Evolutionary conservation across 2,113 vertebrate species (phyloP), one percentile per base, ranked within the genome.

Genomic region (Symphodus melops): DNA sequence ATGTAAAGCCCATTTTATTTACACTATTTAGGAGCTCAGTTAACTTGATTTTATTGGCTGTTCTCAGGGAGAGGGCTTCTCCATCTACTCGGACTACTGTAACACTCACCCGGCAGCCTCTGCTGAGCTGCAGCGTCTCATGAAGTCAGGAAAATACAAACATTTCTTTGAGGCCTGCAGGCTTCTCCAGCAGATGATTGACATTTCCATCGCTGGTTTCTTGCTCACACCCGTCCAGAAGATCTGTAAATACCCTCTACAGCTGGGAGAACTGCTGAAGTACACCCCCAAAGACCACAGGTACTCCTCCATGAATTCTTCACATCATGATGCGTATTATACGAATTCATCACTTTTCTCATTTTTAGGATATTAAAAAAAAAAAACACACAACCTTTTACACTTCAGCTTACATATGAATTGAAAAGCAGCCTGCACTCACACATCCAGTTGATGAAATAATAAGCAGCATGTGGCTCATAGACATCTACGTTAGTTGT

Each of bases 151-250:
- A 56, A 95, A 95, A 73, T 99, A 98, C 66, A 95, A 97, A 9
- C 98, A 99, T 87, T 99, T 99, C 93, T 98, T 99, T 0, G 98
- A 99, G 86, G 96, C 97, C 61, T 99, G 98, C 80, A 97, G 98
- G 70, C 94, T 99, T 74, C 96, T 98, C 36, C 98, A 99, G 91
- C 96, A 98, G 92, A 99, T 99, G 98, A 99, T 99, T 10, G 95
- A 99, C 92, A 99, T 99, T 68, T 97, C 97, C 49, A 95, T 99
- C 1, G 95, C 97, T 0, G 97, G 98, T 54, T 99, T 99, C 87
- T 94, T 99, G 66, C 97, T 99, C 74, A 98, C 97, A 0, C 97
- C 98, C 0, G 97, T 99, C 67, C 98, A 99, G 93, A 99, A 99
- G 93, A 99, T 99, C 92, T 99, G 98, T 87, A 99, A 99, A 90